Percentiles rank a stretch among this genome's conserved stretches.
Evolutionary conservation across 2,888 invertebrate genomes (phyloP).

Genomic region (Drosophila multiciliata): DNA sequence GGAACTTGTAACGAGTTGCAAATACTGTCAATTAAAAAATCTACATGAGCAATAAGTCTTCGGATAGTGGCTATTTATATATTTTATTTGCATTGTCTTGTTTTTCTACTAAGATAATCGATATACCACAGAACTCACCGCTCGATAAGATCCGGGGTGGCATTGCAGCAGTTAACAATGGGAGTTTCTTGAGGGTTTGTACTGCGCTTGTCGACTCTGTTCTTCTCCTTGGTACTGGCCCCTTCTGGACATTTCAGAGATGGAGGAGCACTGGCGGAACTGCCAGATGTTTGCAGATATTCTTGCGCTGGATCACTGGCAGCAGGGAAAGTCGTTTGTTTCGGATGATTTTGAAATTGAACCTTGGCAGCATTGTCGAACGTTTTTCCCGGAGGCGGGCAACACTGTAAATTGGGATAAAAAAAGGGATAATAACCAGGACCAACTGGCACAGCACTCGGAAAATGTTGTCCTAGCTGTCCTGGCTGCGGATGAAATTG

Average conservation of each 20-base stretch:
- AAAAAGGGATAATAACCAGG: neutral
- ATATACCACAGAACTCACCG: slow-evolving; percentile 68
- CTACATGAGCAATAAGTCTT: slow-evolving; percentile 27
- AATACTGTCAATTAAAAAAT: slow-evolving; percentile 46
- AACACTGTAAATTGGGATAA: slow-evolving; percentile 2
- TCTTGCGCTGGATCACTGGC: neutral
- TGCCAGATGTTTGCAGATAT: neutral
- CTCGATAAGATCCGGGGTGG: slow-evolving; percentile 31
- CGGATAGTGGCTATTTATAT: slow-evolving; percentile 19
- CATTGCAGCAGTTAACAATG: slow-evolving; percentile 33
- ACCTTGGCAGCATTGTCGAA: neutral
- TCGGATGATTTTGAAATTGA: neutral
- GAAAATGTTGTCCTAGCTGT: neutral
- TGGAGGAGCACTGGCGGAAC: neutral
- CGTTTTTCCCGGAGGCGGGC: neutral
- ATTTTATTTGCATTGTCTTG: neutral
- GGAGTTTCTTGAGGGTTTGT: neutral
- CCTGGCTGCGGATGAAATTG: neutral
- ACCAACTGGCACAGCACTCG: neutral
- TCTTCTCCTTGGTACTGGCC: neutral
- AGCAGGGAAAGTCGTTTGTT: neutral
- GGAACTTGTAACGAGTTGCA: slow-evolving; percentile 45
- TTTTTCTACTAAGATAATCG: neutral
- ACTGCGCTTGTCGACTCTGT: neutral
- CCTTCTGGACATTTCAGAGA: neutral